Evolutionary conservation across 2,113 vertebrate species (phyloP), one percentile per base, ranked within the genome.

Genomic region (Arizona elegans): DNA sequence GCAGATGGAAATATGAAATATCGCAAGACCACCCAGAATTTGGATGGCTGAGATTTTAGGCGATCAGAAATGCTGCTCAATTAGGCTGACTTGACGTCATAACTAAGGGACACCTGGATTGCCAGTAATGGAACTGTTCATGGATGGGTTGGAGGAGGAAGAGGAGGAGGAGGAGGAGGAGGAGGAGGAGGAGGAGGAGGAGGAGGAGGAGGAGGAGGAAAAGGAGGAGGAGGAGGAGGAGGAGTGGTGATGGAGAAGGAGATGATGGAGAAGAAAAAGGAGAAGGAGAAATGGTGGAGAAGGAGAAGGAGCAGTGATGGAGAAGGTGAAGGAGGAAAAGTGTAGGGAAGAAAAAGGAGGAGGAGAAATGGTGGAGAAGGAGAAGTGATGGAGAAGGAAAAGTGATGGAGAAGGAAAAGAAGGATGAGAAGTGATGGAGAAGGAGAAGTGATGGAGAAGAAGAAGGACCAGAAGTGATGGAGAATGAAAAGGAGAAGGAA

Each of bases 41-140:
- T 94, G 58, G 86, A 92, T 47, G 52, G 93, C 0, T 81, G 94
- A 94, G 96, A 94, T 86, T 92, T 47, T 91, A 95, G 94, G 96
- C 95, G 94, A 97, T 96, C 94, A 96, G 93, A 94, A 97, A 92
- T 92, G 96, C 93, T 75, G 93, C 7, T 7, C 96, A 97, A 97
- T 93, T 96, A 95, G 81, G 23, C 54, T 94, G 93, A 94, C 96
- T 97, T 96, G 95, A 96, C 95, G 93, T 93, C 94, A 91, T 75
- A 96, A 96, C 94, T 92, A 47, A 87, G 94, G 13, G 87, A 55
- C 94, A 95, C 94, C 93, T 85, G 96, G 96, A 94, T 96, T 96
- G 94, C 91, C 93, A 89, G 56, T 93, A 92, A 94, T 94, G 70
- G 93, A 93, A 93, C 95, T 95, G 93, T 58, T 75, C 53, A 92